phyloP scores from a whole-genome alignment of 2,113 vertebrate genomes.

The Orientallactaga bullata region DNA sequence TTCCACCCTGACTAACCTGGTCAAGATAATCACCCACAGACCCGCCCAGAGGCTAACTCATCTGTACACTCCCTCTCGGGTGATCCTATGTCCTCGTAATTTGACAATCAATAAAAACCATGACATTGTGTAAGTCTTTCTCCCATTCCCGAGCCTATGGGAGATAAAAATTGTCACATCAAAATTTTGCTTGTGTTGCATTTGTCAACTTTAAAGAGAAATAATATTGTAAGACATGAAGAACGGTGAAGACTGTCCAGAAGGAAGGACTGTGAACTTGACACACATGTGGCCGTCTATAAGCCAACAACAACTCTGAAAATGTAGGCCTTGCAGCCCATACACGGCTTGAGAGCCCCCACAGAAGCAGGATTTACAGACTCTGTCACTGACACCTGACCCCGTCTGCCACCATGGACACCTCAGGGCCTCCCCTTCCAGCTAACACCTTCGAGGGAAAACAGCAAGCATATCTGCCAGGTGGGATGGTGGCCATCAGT shows the following conservation, averaged over 20 bases:
- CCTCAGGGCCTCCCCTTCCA: no score
- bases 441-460: background rate
- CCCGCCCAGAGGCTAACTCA: no score
- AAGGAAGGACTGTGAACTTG: background rate
- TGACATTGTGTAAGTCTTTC: background rate
- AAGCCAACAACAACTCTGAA: background rate
- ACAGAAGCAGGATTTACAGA: background rate
- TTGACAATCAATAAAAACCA: no score
- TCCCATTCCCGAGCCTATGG: background rate
- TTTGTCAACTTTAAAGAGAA: background rate
- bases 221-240: conserved; percentile 2
- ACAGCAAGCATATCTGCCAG: no score
- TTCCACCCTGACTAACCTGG: no score
- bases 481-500: no score
- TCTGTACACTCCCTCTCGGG: no score
- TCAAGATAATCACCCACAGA: no score
- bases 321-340: background rate
- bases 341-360: background rate
- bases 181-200: background rate
- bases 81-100: no score
- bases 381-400: background rate
- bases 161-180: conserved; percentile 3
- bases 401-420: background rate
- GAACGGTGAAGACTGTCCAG: background rate
- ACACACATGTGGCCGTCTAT: background rate